Conservation (phyloP, 2,888 invertebrate genomes). For the Drosophila subquinaria region DNA sequence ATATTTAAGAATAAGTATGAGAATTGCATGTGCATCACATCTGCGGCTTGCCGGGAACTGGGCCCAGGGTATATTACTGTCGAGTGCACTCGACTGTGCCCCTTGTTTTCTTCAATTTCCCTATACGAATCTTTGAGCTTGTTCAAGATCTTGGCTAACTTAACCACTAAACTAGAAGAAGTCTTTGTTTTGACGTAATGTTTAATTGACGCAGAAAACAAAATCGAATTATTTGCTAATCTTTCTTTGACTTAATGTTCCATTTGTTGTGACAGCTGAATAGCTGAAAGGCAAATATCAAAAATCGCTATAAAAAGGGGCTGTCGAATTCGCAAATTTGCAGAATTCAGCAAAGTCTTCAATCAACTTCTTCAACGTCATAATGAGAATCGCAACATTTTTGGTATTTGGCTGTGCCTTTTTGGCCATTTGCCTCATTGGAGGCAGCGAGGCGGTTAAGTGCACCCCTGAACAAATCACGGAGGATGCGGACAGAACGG, state of each 20-base stretch:
- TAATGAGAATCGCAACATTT: constrained; percentile 12
- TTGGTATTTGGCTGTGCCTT: constrained; percentile 4
- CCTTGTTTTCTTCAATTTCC: no score
- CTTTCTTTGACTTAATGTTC: not conserved
- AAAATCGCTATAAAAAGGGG: constrained; percentile 15
- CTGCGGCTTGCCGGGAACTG: no score
- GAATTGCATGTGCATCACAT: no score
- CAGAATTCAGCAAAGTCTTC: constrained; percentile 1
- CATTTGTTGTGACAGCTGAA: constrained; percentile 17
- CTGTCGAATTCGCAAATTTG: not conserved
- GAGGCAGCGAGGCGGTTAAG: not conserved
- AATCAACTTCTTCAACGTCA: not conserved
- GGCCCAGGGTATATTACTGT: no score
- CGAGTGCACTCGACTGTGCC: no score
- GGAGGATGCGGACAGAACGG: not conserved
- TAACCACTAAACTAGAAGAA: not conserved
- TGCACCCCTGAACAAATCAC: not conserved
- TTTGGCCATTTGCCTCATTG: constrained; percentile 5
- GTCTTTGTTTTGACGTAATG: not conserved
- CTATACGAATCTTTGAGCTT: not conserved
- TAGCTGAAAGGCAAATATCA: not conserved
- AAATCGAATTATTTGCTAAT: constrained; percentile 5
- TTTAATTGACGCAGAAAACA: not conserved
- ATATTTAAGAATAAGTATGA: no score
- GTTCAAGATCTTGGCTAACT: not conserved